These are phyloP conservation scores for Orius insidiosus DNA, from an alignment of 1,140 invertebrate species.

Conservation along the genomic window DNA sequence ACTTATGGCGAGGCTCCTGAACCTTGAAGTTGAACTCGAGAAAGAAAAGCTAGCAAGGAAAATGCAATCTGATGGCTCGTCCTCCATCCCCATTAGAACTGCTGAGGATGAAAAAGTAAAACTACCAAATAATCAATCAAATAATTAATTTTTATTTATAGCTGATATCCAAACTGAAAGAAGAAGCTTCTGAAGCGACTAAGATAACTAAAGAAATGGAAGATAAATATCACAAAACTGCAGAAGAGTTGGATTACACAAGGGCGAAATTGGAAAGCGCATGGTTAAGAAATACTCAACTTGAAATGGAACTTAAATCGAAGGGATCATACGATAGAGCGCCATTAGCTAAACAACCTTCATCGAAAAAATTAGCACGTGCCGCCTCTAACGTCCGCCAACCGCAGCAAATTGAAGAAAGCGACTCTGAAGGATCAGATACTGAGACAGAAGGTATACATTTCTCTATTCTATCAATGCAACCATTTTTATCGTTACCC, in stretches of 20 bases:
- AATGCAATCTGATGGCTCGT: conserved; percentile 11
- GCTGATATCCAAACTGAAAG: conserved; percentile 36
- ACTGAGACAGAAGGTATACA: conserved; percentile 20
- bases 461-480: too few species aligned
- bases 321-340: conserved; percentile 15
- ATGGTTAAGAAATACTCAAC: conserved; percentile 49
- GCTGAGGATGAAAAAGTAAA: conserved; percentile 34
- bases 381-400: conserved; percentile 14
- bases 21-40: conserved; percentile 60
- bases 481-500: too few species aligned
- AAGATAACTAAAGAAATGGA: conserved; percentile 62
- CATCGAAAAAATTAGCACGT: conserved; percentile 20
- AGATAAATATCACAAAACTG: conserved; percentile 51
- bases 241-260: conserved; percentile 55
- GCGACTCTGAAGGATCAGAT: conserved; percentile 23
- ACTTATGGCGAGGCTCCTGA: conserved; percentile 53
- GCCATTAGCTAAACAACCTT: conserved; percentile 20
- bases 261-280: conserved; percentile 61
- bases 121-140: background rate
- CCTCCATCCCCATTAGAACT: conserved; percentile 28
- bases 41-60: conserved; percentile 24
- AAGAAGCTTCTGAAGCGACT: conserved; percentile 54
- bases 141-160: conserved; percentile 13
- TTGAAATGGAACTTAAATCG: conserved; percentile 43
- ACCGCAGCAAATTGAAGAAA: conserved; percentile 18